Evolutionary conservation across 2,113 vertebrate species (phyloP).

Genomic region (Thamnophis sirtalis): DNA sequence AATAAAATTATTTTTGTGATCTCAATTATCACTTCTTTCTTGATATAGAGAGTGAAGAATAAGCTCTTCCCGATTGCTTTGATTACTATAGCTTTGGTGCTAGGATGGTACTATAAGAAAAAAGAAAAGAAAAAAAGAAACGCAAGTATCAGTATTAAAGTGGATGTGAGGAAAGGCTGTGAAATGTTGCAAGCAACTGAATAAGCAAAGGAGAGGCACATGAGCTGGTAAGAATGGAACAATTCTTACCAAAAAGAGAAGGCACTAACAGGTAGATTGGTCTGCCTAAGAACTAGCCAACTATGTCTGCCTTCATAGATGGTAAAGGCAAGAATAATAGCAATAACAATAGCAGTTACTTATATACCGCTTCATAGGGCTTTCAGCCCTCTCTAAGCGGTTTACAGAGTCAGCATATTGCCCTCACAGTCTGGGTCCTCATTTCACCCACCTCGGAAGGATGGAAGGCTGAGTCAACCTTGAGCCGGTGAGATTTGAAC

Average conservation of each 20-base stretch:
- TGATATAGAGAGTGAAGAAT: not conserved
- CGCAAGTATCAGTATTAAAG: not conserved
- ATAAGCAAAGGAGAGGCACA: not conserved
- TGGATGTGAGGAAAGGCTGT: not conserved
- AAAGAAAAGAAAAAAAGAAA: no score
- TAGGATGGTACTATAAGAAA: not conserved
- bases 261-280: not conserved
- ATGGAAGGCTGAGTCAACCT: no score
- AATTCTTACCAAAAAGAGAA: not conserved
- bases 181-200: not conserved
- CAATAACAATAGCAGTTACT: no score
- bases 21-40: not conserved
- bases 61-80: not conserved
- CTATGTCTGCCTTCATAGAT: not conserved
- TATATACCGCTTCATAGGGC: no score
- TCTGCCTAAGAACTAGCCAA: not conserved
- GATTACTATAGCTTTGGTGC: not conserved
- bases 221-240: not conserved
- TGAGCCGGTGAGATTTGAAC: no score
- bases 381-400: no score
- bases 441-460: no score
- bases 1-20: not conserved
- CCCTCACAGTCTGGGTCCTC: no score
- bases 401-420: no score
- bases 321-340: not conserved